Percentiles rank a stretch among this genome's conserved stretches.
These are phyloP conservation scores for Xylocopa sonorina DNA, from an alignment of 1,140 invertebrate genomes.

Conservation along the genomic window DNA sequence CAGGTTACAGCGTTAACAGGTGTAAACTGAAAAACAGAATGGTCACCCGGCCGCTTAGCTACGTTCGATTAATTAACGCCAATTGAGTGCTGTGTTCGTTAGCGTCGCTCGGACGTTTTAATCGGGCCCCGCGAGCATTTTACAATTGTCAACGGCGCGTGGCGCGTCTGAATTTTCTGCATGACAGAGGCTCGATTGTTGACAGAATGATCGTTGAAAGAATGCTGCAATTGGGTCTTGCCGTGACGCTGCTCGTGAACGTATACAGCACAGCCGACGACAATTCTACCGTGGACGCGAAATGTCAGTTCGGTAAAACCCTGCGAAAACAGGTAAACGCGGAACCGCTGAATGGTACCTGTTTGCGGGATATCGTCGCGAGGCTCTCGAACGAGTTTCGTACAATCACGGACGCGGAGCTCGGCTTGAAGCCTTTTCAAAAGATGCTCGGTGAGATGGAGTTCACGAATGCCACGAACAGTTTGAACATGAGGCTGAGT, in stretches of 20 bases:
- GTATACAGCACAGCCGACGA: conserved; percentile 8
- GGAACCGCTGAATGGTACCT: conserved; percentile 75
- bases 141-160: not conserved
- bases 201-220: conserved; percentile 30
- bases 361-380: conserved; percentile 74
- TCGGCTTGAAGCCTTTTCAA: conserved; percentile 76
- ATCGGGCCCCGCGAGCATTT: no score
- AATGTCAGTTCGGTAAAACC: conserved; percentile 74
- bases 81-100: not conserved
- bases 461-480: conserved; percentile 69
- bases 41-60: not conserved
- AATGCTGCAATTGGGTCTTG: conserved; percentile 15
- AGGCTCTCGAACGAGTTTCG: conserved; percentile 73
- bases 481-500: conserved; percentile 65
- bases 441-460: conserved; percentile 75
- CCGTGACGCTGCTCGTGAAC: conserved; percentile 11
- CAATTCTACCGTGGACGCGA: conserved; percentile 5
- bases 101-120: not conserved
- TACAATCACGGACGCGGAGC: conserved; percentile 74
- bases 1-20: conserved; percentile 46
- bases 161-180: not conserved
- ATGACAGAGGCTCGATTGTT: not conserved
- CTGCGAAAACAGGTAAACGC: conserved; percentile 77
- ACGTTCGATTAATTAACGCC: not conserved
- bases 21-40: conserved; percentile 20